Conservation (phyloP, 2,113 vertebrate species). For the Forbesichthys papilliferus region DNA sequence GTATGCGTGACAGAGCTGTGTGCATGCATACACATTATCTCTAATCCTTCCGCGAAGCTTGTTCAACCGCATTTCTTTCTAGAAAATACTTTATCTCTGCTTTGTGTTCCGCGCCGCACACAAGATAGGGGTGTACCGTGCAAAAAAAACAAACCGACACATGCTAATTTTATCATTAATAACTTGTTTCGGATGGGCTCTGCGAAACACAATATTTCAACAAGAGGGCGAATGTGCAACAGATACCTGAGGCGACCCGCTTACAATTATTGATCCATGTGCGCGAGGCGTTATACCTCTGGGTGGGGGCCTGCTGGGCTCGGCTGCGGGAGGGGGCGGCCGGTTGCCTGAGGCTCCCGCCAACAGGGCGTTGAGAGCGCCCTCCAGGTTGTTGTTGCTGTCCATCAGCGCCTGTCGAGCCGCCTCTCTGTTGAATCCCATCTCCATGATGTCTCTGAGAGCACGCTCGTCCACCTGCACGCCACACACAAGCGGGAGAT, state of each 20-base stretch:
- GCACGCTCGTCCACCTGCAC: slow-evolving; percentile 93
- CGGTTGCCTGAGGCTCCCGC: slow-evolving; percentile 81
- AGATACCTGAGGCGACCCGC: not conserved
- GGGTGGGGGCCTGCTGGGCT: slow-evolving; percentile 49
- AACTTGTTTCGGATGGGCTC: not conserved
- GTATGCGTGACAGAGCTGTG: no score
- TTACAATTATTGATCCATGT: not conserved
- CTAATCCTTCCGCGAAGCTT: no score
- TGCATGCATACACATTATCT: no score
- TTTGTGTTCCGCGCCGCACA: no score
- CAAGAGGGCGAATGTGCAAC: not conserved
- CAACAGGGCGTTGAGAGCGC: slow-evolving; percentile 91
- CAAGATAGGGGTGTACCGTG: no score
- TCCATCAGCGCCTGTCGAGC: slow-evolving; percentile 94
- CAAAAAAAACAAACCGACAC: no score
- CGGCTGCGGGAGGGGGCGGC: slow-evolving; percentile 59
- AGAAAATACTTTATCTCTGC: no score
- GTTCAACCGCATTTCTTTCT: no score
- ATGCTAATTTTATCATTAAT: no score
- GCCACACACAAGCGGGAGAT: not conserved
- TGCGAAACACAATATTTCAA: not conserved
- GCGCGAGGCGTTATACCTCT: slow-evolving; percentile 56
- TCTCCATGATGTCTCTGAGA: slow-evolving; percentile 94
- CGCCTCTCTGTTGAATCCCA: slow-evolving; percentile 95
- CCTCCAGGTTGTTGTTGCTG: slow-evolving; percentile 93